Conservation (phyloP, 23 tunicate genomes). For the Oikopleura albicans region DNA sequence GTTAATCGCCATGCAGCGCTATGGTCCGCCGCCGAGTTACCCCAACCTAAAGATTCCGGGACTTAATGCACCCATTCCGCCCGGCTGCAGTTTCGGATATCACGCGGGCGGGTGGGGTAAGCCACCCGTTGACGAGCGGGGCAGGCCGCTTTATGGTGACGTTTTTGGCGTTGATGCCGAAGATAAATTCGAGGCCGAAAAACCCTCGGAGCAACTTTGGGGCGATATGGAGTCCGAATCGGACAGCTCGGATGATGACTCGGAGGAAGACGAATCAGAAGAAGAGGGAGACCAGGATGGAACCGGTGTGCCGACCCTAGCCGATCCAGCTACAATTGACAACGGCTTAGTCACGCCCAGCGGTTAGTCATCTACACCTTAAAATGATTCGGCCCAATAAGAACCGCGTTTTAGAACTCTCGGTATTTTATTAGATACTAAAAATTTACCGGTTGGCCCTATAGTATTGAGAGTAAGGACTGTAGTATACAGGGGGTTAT, state of each 20-base stretch:
- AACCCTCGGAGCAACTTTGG: constrained; percentile 55
- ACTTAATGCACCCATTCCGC: constrained; percentile 86
- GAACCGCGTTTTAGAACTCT: too few relatives aligned
- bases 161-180: constrained; percentile 64
- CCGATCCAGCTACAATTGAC: constrained; percentile 29
- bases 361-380: constrained; percentile 81
- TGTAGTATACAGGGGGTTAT: too few relatives aligned
- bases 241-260: constrained; percentile 43
- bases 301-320: constrained; percentile 67
- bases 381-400: constrained; percentile 78
- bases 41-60: constrained; percentile 87
- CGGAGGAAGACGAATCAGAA: constrained; percentile 58
- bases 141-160: constrained; percentile 83
- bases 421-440: too few relatives aligned
- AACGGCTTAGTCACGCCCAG: constrained; percentile 88
- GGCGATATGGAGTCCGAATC: constrained; percentile 75
- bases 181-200: constrained; percentile 35
- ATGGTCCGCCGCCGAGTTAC: constrained; percentile 97
- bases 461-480: too few relatives aligned
- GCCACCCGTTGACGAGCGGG: constrained; percentile 93
- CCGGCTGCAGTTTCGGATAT: constrained; percentile 50
- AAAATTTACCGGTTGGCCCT: too few relatives aligned
- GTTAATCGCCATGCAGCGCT: constrained; percentile 98
- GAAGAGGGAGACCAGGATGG: constrained; percentile 41
- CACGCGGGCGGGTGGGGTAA: constrained; percentile 56